phyloP scores from a whole-genome alignment of 2,888 invertebrate genomes.

The Catocala fraxini region DNA sequence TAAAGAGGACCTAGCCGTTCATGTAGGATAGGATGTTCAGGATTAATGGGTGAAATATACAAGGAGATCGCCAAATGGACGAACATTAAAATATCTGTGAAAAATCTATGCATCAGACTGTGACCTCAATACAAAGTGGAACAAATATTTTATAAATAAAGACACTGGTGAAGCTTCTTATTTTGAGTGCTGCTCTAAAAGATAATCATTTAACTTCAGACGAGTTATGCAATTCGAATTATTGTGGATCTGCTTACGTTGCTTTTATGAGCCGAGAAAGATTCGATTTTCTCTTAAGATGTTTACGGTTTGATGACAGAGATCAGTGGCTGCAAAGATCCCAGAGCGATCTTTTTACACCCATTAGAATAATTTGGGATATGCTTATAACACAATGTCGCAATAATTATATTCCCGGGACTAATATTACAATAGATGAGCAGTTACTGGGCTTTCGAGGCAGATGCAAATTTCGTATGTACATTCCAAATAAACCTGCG shows the following conservation, averaged over 20 bases:
- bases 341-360: slow-evolving; percentile 22
- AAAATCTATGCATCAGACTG: too few species aligned
- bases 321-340: slow-evolving; percentile 1
- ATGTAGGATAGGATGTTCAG: too few species aligned
- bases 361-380: slow-evolving; percentile 29
- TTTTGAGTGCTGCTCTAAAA: slow-evolving; percentile 3
- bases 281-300: too few species aligned
- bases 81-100: too few species aligned
- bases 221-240: background rate
- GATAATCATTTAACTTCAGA: slow-evolving; percentile 1
- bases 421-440: slow-evolving; percentile 37
- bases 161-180: background rate
- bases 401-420: slow-evolving; percentile 26
- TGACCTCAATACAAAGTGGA: background rate
- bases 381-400: slow-evolving; percentile 21
- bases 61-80: too few species aligned
- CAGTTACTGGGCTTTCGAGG: slow-evolving; percentile 34
- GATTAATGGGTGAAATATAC: too few species aligned
- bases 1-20: too few species aligned
- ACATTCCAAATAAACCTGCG: slow-evolving; percentile 56
- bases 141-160: background rate
- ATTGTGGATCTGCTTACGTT: background rate
- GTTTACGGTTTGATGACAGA: slow-evolving; percentile 23
- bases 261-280: too few species aligned
- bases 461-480: slow-evolving; percentile 43